Evolutionary conservation across 1,140 invertebrate genomes (phyloP), one percentile per base, ranked within the genome.

Genomic region (Cecropterus lyciades): DNA sequence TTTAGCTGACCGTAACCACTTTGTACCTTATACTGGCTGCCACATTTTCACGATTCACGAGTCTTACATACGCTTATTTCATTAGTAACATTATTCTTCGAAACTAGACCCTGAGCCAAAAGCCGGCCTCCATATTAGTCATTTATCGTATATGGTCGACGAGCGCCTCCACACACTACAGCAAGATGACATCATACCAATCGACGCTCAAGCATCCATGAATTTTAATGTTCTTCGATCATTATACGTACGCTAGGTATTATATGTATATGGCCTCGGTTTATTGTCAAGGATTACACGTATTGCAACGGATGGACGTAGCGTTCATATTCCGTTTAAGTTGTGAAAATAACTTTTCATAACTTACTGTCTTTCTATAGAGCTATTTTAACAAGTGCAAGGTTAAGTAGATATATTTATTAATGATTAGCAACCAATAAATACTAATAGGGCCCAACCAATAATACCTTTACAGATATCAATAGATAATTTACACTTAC

Each of bases 151-250:
- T 80, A 86, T 67, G 85, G 78, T 70, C 77, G 74, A 81, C 72
- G 75, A 55, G 77, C 75, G 73, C 80, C 79, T 75, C 20, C 27
- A 7, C 78, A 83, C 79, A 79, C 40, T 53, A 71, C 75, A 73
- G 67, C 33, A 53, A 42, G 70, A 87, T 91, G 88, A 91, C 85
- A 89, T 91, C 88, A 91, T 83, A 51, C 66, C 60, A 45, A 72
- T 73, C 69, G 83, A 63, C 69, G 66, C 63, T 65, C 60, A 53
- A 67, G 65, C 68, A 66, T 69, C 68, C 65, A 63, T 83, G 80
- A 89, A 90, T 90, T 80, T 83, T 88, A 88, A 89, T 87, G 77
- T 57, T 67, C 67, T 67, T 65, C 73, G 65, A 76, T 24, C 20
- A 24, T 30, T 30, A 30, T 30, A 77, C 66, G 69, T 57, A 74